These are phyloP conservation scores for Trachythela sp. DNA, from an alignment of 64 coral and sea anemone species.

Conservation along the genomic window DNA sequence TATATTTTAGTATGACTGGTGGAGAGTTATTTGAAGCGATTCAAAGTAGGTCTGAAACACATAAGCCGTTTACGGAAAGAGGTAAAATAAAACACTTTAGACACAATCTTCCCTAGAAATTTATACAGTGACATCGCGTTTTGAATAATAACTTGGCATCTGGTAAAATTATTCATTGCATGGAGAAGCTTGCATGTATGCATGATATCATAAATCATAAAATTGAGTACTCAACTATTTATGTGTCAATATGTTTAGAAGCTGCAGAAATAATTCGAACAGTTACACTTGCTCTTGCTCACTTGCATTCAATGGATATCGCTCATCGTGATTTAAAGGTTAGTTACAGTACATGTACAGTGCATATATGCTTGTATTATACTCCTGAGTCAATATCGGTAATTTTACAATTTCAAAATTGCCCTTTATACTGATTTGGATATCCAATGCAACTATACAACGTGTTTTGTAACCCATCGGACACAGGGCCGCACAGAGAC, in stretches of 20 bases:
- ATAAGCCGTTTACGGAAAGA: slow-evolving; percentile 90
- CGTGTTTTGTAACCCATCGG: no score
- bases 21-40: slow-evolving; percentile 96
- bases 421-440: no score
- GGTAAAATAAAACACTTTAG: slow-evolving; percentile 27
- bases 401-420: no score
- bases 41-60: slow-evolving; percentile 65
- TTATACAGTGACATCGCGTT: no score
- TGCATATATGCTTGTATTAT: not conserved
- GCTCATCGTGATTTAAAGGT: slow-evolving; percentile 96
- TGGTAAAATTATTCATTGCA: no score
- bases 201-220: no score
- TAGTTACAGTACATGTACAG: not conserved
- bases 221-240: not conserved
- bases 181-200: no score
- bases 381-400: no score
- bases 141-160: no score
- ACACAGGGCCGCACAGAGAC: no score
- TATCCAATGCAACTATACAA: no score
- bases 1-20: slow-evolving; percentile 76
- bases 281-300: slow-evolving; percentile 70
- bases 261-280: slow-evolving; percentile 79
- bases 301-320: slow-evolving; percentile 86
- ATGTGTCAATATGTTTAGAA: slow-evolving; percentile 33
- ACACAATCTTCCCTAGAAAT: no score